Evolutionary conservation across 1,140 invertebrate species (phyloP).

Genomic region (Cotesia vestalis): DNA sequence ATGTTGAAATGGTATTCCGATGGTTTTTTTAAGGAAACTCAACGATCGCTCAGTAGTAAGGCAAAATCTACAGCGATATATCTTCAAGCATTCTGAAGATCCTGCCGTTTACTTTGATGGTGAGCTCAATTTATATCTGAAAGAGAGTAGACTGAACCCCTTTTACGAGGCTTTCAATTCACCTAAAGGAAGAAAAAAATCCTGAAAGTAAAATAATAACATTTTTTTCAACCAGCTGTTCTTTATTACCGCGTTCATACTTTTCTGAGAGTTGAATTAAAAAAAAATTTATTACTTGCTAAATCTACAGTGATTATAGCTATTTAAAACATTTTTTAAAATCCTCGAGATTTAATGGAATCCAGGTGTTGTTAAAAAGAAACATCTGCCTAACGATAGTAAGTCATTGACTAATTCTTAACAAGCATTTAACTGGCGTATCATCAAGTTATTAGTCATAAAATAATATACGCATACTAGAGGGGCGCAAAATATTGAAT

Average conservation of each 20-base stretch:
- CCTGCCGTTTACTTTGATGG: constrained; percentile 61
- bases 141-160: constrained; percentile 57
- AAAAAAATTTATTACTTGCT: constrained; percentile 5
- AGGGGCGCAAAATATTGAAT: background rate
- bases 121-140: constrained; percentile 64
- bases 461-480: background rate
- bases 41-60: constrained; percentile 49
- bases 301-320: constrained; percentile 43
- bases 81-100: constrained; percentile 53
- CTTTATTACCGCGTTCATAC: constrained; percentile 9
- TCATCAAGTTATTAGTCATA: constrained; percentile 5
- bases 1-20: background rate
- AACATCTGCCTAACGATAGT: constrained; percentile 46
- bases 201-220: constrained; percentile 6
- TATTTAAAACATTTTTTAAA: background rate
- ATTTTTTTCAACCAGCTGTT: constrained; percentile 35
- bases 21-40: background rate
- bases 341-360: background rate
- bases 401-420: constrained; percentile 17
- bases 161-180: constrained; percentile 58
- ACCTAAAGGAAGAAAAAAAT: constrained; percentile 28
- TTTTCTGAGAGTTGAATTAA: background rate
- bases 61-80: constrained; percentile 53
- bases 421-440: background rate
- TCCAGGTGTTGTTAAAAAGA: constrained; percentile 51